A percentile compares a stretch with the other conserved stretches of the same genome.
phyloP scores from a whole-genome alignment of 2,888 invertebrate genomes.

The Scaptomyza reducta region DNA sequence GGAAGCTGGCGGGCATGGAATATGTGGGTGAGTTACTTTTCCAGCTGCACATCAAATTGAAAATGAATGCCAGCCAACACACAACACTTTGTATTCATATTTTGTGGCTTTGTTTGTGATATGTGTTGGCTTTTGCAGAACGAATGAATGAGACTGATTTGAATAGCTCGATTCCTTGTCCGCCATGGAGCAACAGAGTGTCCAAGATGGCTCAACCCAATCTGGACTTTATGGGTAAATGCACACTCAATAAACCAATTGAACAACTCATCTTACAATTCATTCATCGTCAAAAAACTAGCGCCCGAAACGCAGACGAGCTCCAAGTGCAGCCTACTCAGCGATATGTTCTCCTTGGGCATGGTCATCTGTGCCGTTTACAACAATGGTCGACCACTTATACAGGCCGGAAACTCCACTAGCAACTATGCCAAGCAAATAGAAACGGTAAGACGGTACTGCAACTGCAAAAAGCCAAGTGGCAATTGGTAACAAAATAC shows the following conservation, averaged over 20 bases:
- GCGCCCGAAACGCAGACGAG: constrained; percentile 97
- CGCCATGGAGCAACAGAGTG: constrained; percentile 95
- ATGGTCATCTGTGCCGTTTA: constrained; percentile 97
- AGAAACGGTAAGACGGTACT: constrained; percentile 95
- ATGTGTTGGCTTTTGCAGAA: constrained; percentile 85
- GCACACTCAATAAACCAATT: constrained; percentile 2
- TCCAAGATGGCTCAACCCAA: constrained; percentile 97
- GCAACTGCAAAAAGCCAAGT: constrained; percentile 52
- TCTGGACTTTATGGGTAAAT: constrained; percentile 94
- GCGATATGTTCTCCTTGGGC: constrained; percentile 98
- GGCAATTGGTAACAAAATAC: constrained; percentile 56
- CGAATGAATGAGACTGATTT: constrained; percentile 88
- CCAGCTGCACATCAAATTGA: constrained; percentile 39
- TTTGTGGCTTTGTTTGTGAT: neutral
- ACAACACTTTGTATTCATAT: constrained; percentile 45
- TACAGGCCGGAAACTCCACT: constrained; percentile 95
- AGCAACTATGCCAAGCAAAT: constrained; percentile 95
- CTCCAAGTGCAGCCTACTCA: constrained; percentile 92
- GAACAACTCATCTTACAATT: neutral
- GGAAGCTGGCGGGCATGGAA: constrained; percentile 98
- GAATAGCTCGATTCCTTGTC: constrained; percentile 89
- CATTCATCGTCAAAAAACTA: constrained; percentile 83
- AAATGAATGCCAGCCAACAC: constrained; percentile 47
- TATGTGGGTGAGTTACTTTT: constrained; percentile 89
- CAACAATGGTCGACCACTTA: constrained; percentile 94